These are phyloP conservation scores for Rousettus leschenaultii DNA, from an alignment of 2,113 vertebrate genomes.

Conservation along the genomic window DNA sequence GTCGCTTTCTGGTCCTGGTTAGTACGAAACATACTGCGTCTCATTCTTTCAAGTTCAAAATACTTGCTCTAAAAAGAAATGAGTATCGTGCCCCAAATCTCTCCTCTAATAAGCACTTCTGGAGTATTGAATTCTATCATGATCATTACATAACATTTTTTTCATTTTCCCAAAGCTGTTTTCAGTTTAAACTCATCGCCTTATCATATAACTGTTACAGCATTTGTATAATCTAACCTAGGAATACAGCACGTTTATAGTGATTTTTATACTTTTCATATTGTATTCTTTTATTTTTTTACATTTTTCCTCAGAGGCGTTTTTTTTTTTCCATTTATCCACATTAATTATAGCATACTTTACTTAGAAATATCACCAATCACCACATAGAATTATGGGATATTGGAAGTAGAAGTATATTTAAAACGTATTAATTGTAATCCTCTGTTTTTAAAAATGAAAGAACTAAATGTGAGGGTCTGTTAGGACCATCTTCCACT, in stretches of 20 bases:
- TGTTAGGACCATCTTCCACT: rapidly evolving
- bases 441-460: not conserved
- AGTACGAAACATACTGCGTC: not conserved
- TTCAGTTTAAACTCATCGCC: not conserved
- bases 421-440: not conserved
- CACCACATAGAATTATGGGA: not conserved
- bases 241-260: not conserved
- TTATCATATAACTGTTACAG: not conserved
- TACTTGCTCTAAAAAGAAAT: not conserved
- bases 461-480: not conserved
- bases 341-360: not conserved
- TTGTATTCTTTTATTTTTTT: not conserved
- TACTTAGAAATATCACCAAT: not conserved
- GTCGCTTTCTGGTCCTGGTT: not conserved
- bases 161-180: not conserved
- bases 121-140: not conserved
- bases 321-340: not conserved
- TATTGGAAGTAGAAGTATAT: not conserved
- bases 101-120: not conserved
- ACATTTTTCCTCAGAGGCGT: not conserved
- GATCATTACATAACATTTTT: not conserved
- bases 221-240: not conserved
- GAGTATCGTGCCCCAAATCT: not conserved
- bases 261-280: not conserved
- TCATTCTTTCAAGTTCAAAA: not conserved